These are phyloP conservation scores for Hypocryptadius cinnamomeus DNA, from an alignment of 2,113 vertebrate species.

Conservation along the genomic window DNA sequence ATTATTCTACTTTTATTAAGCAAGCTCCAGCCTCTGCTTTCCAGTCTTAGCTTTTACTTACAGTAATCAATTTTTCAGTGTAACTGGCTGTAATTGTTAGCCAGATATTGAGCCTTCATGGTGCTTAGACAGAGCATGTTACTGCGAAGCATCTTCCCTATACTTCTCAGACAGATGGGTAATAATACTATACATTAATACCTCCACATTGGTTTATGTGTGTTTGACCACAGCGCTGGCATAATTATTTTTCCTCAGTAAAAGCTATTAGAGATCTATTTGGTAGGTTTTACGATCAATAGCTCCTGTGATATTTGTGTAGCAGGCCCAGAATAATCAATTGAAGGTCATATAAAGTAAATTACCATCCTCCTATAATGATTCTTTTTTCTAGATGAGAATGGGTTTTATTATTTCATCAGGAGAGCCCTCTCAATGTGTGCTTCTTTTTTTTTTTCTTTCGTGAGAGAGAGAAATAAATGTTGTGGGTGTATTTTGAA, in stretches of 20 bases:
- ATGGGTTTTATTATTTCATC: slow-evolving; percentile 85
- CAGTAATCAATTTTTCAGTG: slow-evolving; percentile 69
- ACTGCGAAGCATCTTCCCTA: slow-evolving; percentile 51
- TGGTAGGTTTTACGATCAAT: slow-evolving; percentile 88
- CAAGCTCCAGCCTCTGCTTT: slow-evolving; percentile 44
- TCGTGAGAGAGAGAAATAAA: slow-evolving; percentile 49
- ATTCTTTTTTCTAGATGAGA: slow-evolving; percentile 85
- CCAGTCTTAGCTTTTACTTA: slow-evolving; percentile 67
- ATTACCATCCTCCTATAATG: slow-evolving; percentile 86
- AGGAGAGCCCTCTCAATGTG: slow-evolving; percentile 56
- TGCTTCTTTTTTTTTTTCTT: slow-evolving; percentile 1
- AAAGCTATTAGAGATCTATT: slow-evolving; percentile 90
- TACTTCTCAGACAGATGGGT: slow-evolving; percentile 72
- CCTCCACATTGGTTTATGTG: slow-evolving; percentile 80
- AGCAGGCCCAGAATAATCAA: slow-evolving; percentile 86
- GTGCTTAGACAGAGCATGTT: slow-evolving; percentile 45
- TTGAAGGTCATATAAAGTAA: slow-evolving; percentile 89
- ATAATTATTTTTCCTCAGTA: slow-evolving; percentile 85
- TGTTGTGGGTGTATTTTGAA: slow-evolving; percentile 58
- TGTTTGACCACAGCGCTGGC: slow-evolving; percentile 80
- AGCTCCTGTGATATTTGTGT: slow-evolving; percentile 90
- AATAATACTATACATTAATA: slow-evolving; percentile 85
- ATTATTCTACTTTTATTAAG: slow-evolving; percentile 70
- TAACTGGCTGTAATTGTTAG: slow-evolving; percentile 69
- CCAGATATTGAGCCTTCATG: slow-evolving; percentile 64